A percentile compares a stretch with the other conserved stretches of the same genome.
Evolutionary conservation across 2,113 vertebrate genomes (phyloP).

Genomic region (Anoplopoma fimbria): DNA sequence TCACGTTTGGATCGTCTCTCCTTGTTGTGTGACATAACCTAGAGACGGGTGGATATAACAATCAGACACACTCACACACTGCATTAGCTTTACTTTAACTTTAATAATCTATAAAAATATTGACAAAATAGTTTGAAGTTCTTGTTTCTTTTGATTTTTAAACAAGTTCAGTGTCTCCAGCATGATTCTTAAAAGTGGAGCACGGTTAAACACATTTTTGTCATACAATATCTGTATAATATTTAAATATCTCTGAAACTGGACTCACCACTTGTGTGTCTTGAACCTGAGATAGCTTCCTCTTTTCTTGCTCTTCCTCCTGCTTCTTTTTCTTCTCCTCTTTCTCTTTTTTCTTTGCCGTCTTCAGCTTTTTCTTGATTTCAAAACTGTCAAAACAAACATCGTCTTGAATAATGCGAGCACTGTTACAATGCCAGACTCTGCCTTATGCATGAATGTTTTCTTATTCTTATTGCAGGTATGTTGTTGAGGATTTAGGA

Average conservation of each 20-base stretch:
- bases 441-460: not conserved
- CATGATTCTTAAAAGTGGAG: not conserved
- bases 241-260: not conserved
- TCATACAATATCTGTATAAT: not conserved
- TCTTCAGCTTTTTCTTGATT: constrained; percentile 99
- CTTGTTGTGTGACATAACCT: constrained; percentile 99
- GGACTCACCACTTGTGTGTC: constrained; percentile 92
- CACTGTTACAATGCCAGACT: not conserved
- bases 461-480: not conserved
- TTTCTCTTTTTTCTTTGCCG: constrained; percentile 98
- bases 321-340: constrained; percentile 99
- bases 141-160: not conserved
- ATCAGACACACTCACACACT: not conserved
- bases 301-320: constrained; percentile 97
- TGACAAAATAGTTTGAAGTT: not conserved
- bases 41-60: not conserved
- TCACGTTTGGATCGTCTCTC: constrained; percentile 96
- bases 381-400: constrained; percentile 89
- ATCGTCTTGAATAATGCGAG: not conserved
- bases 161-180: not conserved
- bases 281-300: constrained; percentile 94
- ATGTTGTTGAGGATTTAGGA: not conserved
- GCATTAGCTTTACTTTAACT: not conserved
- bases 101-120: not conserved
- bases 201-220: not conserved